Percentiles rank a stretch among this genome's conserved stretches.
Evolutionary conservation across 2,888 invertebrate genomes (phyloP).

Genomic region (Hyles lineata): DNA sequence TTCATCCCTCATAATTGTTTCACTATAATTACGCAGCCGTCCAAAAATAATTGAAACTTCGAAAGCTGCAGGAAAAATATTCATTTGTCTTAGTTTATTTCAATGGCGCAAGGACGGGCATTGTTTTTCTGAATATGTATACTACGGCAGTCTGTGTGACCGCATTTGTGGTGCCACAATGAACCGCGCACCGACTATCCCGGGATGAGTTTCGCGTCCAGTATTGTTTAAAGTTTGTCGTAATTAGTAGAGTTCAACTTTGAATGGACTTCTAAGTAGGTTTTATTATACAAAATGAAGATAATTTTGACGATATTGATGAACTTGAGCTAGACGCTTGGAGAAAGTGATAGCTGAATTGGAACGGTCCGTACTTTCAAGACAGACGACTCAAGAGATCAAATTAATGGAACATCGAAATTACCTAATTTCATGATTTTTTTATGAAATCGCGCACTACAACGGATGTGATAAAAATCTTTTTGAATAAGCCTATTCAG

Average conservation of each 20-base stretch:
- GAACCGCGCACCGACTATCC: slow-evolving; percentile 75
- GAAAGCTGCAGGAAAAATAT: slow-evolving; percentile 56
- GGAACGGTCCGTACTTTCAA: no score
- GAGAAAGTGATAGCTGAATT: no score
- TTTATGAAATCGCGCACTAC: no score
- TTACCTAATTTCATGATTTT: no score
- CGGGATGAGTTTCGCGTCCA: slow-evolving; percentile 82
- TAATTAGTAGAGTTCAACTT: slow-evolving; percentile 81
- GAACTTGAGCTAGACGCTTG: neutral
- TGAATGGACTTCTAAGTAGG: slow-evolving; percentile 75
- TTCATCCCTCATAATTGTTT: slow-evolving; percentile 28
- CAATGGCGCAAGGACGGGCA: slow-evolving; percentile 74
- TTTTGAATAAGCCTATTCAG: no score
- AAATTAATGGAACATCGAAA: no score
- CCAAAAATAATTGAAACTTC: slow-evolving; percentile 51
- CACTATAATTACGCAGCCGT: slow-evolving; percentile 38
- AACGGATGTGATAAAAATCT: no score
- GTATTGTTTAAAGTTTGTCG: slow-evolving; percentile 84
- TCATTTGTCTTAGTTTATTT: slow-evolving; percentile 69
- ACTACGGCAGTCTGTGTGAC: slow-evolving; percentile 78
- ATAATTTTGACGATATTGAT: slow-evolving; percentile 41
- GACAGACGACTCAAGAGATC: no score
- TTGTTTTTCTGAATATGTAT: slow-evolving; percentile 83
- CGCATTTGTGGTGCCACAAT: slow-evolving; percentile 80
- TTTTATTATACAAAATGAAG: slow-evolving; percentile 67